Conservation (phyloP, 1,140 invertebrate genomes). For the Ceratoteleas bidentatus region DNA sequence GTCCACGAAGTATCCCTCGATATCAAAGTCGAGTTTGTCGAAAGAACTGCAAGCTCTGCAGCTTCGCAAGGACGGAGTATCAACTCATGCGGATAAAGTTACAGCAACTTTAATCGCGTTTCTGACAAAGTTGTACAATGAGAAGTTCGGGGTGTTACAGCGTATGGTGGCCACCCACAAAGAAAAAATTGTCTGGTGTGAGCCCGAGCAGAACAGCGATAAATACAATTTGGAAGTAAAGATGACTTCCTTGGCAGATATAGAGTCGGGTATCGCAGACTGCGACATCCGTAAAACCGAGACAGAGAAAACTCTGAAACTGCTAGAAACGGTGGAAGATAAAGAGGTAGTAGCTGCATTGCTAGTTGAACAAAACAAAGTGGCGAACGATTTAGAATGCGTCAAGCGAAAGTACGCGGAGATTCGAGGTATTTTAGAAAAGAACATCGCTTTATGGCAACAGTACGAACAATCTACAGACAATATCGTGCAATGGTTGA, state of each 20-base stretch:
- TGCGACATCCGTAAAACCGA: slow-evolving; percentile 85
- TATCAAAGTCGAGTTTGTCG: slow-evolving; percentile 87
- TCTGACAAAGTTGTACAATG: slow-evolving; percentile 93
- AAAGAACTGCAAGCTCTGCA: slow-evolving; percentile 91
- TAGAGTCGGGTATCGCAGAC: slow-evolving; percentile 87
- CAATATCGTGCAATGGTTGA: slow-evolving; percentile 86
- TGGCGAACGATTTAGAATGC: slow-evolving; percentile 86
- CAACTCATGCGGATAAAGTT: slow-evolving; percentile 87
- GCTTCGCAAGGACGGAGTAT: slow-evolving; percentile 88
- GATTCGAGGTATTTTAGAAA: slow-evolving; percentile 87
- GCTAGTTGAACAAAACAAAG: slow-evolving; percentile 84
- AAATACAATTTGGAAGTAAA: slow-evolving; percentile 96
- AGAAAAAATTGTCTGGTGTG: slow-evolving; percentile 96
- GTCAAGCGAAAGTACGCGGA: slow-evolving; percentile 85
- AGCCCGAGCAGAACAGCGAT: slow-evolving; percentile 92
- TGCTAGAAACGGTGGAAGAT: slow-evolving; percentile 86
- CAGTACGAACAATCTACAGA: slow-evolving; percentile 90
- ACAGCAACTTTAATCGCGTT: slow-evolving; percentile 90
- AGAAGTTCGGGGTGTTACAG: slow-evolving; percentile 91
- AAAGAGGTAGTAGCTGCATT: slow-evolving; percentile 85
- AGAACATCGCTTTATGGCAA: slow-evolving; percentile 89
- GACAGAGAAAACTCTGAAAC: slow-evolving; percentile 85
- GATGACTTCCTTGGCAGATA: slow-evolving; percentile 89
- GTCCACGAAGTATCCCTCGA: slow-evolving; percentile 89
- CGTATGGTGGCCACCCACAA: slow-evolving; percentile 89